Evolutionary conservation across 2,113 vertebrate species (phyloP).

Genomic region (Garra rufa): DNA sequence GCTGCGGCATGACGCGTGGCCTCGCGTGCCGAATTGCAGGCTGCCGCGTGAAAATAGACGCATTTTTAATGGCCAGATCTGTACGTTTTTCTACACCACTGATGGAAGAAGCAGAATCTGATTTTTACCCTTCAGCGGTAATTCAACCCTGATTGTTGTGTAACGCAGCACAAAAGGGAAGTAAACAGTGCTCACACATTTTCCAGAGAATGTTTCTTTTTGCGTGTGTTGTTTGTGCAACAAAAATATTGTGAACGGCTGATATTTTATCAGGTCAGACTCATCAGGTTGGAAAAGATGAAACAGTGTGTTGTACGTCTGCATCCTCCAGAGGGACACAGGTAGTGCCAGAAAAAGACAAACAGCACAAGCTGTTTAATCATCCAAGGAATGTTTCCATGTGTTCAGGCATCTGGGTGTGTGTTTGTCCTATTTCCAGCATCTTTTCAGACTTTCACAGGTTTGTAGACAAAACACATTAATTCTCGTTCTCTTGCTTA

Average conservation of each 20-base stretch:
- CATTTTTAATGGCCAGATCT: too few relatives aligned
- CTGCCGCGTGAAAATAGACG: too few relatives aligned
- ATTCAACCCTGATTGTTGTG: background rate
- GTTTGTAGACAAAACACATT: conserved; percentile 16
- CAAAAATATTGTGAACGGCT: background rate
- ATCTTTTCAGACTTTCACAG: conserved; percentile 25
- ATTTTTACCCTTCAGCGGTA: background rate
- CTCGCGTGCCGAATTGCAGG: too few relatives aligned
- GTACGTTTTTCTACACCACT: background rate
- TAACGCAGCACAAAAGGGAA: background rate
- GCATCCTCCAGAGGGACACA: background rate
- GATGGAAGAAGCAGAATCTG: background rate
- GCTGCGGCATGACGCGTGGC: too few relatives aligned
- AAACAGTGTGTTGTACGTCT: background rate
- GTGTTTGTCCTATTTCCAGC: conserved; percentile 9
- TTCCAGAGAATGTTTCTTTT: background rate
- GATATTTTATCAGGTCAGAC: conserved; percentile 30
- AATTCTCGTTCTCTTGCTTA: background rate
- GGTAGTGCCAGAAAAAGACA: conserved; percentile 1
- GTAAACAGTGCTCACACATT: background rate
- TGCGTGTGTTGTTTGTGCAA: background rate
- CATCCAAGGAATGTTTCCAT: background rate
- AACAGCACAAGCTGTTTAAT: conserved; percentile 9
- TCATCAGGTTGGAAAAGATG: background rate
- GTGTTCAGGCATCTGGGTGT: background rate